These are phyloP conservation scores for Lucilia cuprina DNA, from an alignment of 1,140 invertebrate species.

Conservation along the genomic window DNA sequence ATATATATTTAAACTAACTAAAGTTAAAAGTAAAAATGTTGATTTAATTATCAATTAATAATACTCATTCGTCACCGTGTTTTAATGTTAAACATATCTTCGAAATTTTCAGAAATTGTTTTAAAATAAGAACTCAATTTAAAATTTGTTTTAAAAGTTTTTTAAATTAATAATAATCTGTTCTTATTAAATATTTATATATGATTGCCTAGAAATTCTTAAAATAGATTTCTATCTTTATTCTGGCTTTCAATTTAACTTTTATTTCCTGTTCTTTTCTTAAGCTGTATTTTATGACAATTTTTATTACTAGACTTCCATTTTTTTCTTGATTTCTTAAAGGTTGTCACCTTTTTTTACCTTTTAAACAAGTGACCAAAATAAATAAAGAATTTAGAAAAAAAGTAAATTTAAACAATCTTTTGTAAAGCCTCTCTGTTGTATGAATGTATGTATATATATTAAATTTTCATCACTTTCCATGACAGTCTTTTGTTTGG, in stretches of 20 bases:
- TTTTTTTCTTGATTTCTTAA: background rate
- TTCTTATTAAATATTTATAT: background rate
- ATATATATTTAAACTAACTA: too few species aligned
- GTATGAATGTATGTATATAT: background rate
- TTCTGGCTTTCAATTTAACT: background rate
- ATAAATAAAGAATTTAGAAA: too few species aligned
- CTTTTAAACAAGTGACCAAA: background rate
- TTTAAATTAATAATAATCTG: too few species aligned
- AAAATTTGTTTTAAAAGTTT: too few species aligned
- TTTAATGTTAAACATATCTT: too few species aligned
- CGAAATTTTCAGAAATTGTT: too few species aligned
- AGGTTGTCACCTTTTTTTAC: background rate
- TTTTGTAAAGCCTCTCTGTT: too few species aligned
- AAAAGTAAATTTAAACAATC: too few species aligned
- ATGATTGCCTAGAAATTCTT: background rate
- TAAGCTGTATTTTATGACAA: background rate
- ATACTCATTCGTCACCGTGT: too few species aligned
- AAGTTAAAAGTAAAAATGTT: too few species aligned
- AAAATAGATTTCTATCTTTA: background rate
- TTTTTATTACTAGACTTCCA: background rate
- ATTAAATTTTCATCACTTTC: background rate
- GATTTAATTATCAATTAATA: too few species aligned
- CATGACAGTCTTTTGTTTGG: background rate
- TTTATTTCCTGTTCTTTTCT: background rate
- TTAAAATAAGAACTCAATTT: too few species aligned